phyloP scores from a whole-genome alignment of 2,797 vertebrate genomes.

The Pangasius larnaudii region DNA sequence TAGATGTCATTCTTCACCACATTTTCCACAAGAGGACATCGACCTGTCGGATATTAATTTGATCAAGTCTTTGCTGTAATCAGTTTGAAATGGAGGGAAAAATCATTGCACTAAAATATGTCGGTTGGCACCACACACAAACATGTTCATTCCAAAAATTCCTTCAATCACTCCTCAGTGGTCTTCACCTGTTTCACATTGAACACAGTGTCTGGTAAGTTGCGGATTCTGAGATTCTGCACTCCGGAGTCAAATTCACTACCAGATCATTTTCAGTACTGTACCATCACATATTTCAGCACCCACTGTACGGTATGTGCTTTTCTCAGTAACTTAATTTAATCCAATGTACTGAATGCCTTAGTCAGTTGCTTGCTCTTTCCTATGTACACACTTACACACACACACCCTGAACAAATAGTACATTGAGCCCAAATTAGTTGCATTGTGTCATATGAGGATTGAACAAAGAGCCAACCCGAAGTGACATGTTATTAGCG shows the following conservation, averaged over 20 bases:
- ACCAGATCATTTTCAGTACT: not conserved
- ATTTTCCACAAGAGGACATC: not conserved
- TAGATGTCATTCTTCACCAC: slow-evolving; percentile 26
- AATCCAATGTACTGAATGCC: slow-evolving; percentile 12
- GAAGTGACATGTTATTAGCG: slow-evolving; percentile 74
- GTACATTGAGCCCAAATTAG: slow-evolving; percentile 71
- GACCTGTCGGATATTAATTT: not conserved
- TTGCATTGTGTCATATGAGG: slow-evolving; percentile 72
- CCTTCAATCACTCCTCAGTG: not conserved
- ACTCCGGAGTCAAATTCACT: not conserved
- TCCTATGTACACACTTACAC: slow-evolving; percentile 11
- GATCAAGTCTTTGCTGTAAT: not conserved
- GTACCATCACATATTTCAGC: not conserved
- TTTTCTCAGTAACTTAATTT: slow-evolving; percentile 7
- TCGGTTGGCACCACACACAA: not conserved
- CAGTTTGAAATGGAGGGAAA: not conserved
- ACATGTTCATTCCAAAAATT: not conserved
- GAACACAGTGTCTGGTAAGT: not conserved
- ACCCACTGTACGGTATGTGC: not conserved
- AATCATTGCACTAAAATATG: not conserved
- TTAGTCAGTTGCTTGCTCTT: slow-evolving; percentile 3
- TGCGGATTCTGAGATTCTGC: not conserved
- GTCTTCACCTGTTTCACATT: not conserved
- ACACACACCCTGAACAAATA: slow-evolving; percentile 64
- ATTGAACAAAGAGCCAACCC: slow-evolving; percentile 72